Evolutionary conservation across 2,888 invertebrate genomes (phyloP).

Genomic region (Eristalis intricaria): DNA sequence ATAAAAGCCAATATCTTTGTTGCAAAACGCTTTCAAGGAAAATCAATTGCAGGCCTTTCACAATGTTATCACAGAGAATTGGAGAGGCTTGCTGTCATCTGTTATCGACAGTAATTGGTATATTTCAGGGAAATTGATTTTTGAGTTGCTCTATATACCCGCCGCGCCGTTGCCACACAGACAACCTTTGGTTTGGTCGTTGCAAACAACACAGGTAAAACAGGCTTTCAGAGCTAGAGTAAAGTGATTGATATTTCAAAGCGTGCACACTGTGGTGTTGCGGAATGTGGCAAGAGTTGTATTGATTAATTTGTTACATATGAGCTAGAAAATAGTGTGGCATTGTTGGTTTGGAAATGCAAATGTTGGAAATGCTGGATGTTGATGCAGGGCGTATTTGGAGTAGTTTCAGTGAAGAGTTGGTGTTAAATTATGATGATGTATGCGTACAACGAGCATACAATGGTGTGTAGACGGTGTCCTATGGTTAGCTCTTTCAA

Average conservation of each 20-base stretch:
- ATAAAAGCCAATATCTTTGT: background rate
- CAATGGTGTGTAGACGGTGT: no score
- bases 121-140: constrained; percentile 13
- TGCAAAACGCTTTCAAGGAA: background rate
- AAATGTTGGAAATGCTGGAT: background rate
- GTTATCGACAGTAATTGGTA: constrained; percentile 12
- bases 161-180: background rate
- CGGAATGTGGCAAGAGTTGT: background rate
- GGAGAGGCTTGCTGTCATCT: background rate
- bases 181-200: background rate
- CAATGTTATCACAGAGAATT: background rate
- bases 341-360: background rate
- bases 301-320: constrained; percentile 3
- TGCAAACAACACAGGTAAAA: background rate
- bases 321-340: background rate
- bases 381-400: background rate
- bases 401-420: background rate
- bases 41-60: constrained; percentile 14
- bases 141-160: background rate
- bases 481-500: no score
- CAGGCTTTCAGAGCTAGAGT: background rate
- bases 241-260: constrained; percentile 5
- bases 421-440: no score
- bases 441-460: no score
- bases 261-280: background rate